These are phyloP conservation scores for Alloplasta piceator DNA, from an alignment of 2,888 invertebrate genomes.

Conservation along the genomic window DNA sequence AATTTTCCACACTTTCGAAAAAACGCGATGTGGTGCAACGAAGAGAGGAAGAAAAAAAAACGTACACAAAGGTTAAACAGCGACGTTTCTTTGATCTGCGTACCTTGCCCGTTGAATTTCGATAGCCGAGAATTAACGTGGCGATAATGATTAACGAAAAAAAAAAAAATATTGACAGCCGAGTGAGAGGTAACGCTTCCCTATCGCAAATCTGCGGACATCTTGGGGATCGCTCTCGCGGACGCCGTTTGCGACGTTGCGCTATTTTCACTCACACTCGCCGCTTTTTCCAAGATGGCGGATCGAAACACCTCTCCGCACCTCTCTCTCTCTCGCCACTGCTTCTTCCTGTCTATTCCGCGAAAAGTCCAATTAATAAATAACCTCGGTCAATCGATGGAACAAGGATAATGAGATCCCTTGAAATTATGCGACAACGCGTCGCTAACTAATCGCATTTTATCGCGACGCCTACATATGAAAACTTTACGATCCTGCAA, in stretches of 20 bases:
- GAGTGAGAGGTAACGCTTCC: constrained; percentile 66
- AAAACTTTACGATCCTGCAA: background rate
- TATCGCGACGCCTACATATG: background rate
- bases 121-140: background rate
- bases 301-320: constrained; percentile 4
- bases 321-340: constrained; percentile 16
- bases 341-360: background rate
- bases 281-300: constrained; percentile 59
- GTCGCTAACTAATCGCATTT: background rate
- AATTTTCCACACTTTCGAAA: background rate
- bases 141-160: constrained; percentile 15
- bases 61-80: background rate
- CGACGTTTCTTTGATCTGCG: constrained; percentile 1
- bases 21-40: background rate
- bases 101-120: constrained; percentile 29
- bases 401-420: background rate
- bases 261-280: constrained; percentile 69
- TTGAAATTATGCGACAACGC: background rate
- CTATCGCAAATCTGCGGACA: constrained; percentile 78
- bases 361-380: background rate
- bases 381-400: background rate
- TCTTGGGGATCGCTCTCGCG: constrained; percentile 72
- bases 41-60: background rate
- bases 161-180: constrained; percentile 64
- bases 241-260: constrained; percentile 79